Conservation (phyloP, 2,113 vertebrate species). For the Antechinus flavipes region DNA sequence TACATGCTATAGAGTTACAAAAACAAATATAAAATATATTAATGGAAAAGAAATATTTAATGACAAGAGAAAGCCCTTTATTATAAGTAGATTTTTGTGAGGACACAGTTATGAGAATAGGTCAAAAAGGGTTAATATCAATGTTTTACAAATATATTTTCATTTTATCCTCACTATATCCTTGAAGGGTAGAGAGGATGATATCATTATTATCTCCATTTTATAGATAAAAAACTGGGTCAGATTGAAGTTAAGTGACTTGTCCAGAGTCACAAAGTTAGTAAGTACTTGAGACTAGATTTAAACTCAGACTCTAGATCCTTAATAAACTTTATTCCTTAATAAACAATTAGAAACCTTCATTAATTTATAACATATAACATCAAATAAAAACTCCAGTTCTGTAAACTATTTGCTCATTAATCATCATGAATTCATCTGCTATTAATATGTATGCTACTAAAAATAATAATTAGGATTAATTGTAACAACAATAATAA, state of each 20-base stretch:
- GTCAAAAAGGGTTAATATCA: not conserved
- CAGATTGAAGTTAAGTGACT: not conserved
- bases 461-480: not conserved
- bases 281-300: not conserved
- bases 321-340: not conserved
- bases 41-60: not conserved
- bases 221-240: not conserved
- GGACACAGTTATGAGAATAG: not conserved
- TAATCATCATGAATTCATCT: not conserved
- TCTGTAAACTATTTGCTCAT: conserved; percentile 15
- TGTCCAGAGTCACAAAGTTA: not conserved
- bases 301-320: not conserved
- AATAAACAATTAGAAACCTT: conserved; percentile 17
- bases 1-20: not conserved
- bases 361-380: not conserved
- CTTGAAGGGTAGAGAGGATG: not conserved
- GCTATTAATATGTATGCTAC: not conserved
- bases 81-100: not conserved
- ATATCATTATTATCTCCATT: not conserved
- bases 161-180: not conserved
- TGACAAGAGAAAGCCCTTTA: not conserved
- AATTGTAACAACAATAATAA: not conserved
- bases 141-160: not conserved
- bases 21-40: not conserved
- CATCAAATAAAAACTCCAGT: conserved; percentile 37